phyloP scores from a whole-genome alignment of 2,113 vertebrate genomes.

The Tupaia tana region DNA sequence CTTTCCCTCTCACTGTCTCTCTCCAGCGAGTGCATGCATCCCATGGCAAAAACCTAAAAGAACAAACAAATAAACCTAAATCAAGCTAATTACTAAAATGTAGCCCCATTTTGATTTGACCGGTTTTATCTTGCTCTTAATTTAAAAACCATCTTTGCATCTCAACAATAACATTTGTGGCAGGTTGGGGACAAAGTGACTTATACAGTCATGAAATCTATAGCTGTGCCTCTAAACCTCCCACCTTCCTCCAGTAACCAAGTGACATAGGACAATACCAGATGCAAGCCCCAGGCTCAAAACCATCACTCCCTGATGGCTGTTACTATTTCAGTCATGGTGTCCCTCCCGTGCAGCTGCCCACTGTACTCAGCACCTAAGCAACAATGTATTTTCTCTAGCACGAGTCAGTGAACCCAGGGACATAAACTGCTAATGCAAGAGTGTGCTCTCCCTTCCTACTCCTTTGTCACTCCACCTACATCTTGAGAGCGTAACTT shows the following conservation, averaged over 20 bases:
- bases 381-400: neutral
- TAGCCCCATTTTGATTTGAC: neutral
- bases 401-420: neutral
- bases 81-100: constrained; percentile 20
- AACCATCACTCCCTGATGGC: neutral
- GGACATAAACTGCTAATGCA: neutral
- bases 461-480: neutral
- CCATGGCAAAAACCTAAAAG: no score
- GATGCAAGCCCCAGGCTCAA: neutral
- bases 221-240: neutral
- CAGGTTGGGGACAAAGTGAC: neutral
- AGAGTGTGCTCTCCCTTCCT: neutral
- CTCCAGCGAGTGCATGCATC: no score
- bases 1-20: no score
- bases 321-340: neutral
- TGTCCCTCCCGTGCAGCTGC: no score
- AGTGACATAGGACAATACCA: neutral
- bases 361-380: neutral
- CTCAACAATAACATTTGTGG: neutral
- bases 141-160: constrained; percentile 4
- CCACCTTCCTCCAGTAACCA: neutral
- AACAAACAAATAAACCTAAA: neutral
- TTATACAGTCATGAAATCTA: neutral
- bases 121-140: constrained; percentile 19
- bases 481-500: neutral